phyloP scores from a whole-genome alignment of 2,888 invertebrate genomes.

The Limenitis camilla region DNA sequence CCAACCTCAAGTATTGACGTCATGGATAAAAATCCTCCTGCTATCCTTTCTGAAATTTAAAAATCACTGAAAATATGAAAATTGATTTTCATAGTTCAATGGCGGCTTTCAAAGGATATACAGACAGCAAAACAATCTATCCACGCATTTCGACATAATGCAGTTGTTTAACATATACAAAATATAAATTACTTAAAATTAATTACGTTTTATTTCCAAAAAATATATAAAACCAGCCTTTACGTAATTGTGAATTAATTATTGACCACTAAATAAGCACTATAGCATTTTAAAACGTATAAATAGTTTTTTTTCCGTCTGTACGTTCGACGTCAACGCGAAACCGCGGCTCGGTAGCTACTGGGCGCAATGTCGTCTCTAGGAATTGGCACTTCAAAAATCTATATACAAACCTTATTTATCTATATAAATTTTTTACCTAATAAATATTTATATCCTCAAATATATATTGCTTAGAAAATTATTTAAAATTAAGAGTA shows the following conservation, averaged over 20 bases:
- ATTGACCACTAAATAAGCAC: constrained; percentile 32
- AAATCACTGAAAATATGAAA: no score
- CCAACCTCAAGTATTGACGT: constrained; percentile 44
- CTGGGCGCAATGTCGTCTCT: constrained; percentile 54
- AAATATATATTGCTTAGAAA: no score
- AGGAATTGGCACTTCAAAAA: constrained; percentile 43
- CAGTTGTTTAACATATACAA: constrained; percentile 38
- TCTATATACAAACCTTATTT: neutral
- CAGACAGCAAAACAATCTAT: constrained; percentile 19
- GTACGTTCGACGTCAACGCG: constrained; percentile 56
- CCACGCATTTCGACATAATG: constrained; percentile 52
- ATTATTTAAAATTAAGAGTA: no score
- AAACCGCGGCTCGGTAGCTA: constrained; percentile 49
- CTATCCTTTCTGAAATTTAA: constrained; percentile 1
- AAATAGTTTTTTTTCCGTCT: constrained; percentile 38
- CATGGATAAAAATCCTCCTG: constrained; percentile 27
- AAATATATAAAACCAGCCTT: constrained; percentile 39
- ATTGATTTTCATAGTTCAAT: neutral
- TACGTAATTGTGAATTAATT: no score
- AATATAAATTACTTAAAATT: constrained; percentile 5
- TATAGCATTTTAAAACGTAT: constrained; percentile 50
- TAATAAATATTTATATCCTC: no score
- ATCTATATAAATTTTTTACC: no score
- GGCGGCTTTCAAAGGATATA: neutral
- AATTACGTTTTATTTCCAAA: neutral